Evolutionary conservation across 1,140 invertebrate species (phyloP), one percentile per base, ranked within the genome.

Genomic region (Dufourea novaeangliae): DNA sequence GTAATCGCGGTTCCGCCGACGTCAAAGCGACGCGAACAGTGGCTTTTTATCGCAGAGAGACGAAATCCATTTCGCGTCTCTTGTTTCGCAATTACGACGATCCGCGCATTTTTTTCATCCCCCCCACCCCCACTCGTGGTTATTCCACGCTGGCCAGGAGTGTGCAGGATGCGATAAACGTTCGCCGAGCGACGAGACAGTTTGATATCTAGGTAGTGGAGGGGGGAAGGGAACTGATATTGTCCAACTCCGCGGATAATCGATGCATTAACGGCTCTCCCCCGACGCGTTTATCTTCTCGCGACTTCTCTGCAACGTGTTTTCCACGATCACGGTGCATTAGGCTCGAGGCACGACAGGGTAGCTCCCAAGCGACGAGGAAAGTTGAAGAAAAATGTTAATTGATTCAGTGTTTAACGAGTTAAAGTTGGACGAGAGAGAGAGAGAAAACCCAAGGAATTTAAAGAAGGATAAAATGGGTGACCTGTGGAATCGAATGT

Each of bases 1-100:
- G 73, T 76, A 76, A 76, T 69, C 73, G 73, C 66, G 54, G 73
- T 29, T n/a, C 34, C 59, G 52, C 52, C n/a, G 68, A 76, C 39
- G 73, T 69, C 73, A 76, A 76, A 76, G 73, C 73, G 54, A 29
- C 29, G 52, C 27, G 63, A 75, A 69, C 64, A 69, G 54, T 44
- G n/a, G 54, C 41, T 76, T 76, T 76, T 69, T 69, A 76, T 76
- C 66, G 66, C 32, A 12, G 54, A 29, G 66, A 69, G 54, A 8
- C n/a, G 56, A 37, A 68, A 76, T 76, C 54, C 54, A 61, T 52
- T 76, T 41, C 54, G 66, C 34, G 52, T 67, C 64, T 68, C 63
- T 34, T 75, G 54, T 59, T 39, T 50, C 22, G 59, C 70, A 29
- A 73, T 54, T 63, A 63, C 66, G 8, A 14, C 17, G 22, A 50